Conservation (phyloP, 53 echinoderm and acorn worm genomes). For the Holothuria leucospilota region DNA sequence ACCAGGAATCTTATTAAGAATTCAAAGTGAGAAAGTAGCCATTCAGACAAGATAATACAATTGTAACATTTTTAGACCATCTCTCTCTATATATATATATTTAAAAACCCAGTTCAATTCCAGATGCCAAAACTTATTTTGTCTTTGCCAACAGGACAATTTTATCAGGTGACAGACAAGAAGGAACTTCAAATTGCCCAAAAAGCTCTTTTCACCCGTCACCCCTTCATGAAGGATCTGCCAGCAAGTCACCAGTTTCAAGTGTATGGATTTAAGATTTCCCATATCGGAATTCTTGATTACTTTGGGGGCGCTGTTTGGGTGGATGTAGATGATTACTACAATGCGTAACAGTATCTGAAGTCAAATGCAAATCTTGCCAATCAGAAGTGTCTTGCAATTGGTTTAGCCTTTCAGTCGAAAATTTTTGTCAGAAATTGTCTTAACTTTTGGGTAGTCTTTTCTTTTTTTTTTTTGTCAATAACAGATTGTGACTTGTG, state of each 20-base stretch:
- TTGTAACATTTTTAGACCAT: too few relatives aligned
- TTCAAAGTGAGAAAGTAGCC: too few relatives aligned
- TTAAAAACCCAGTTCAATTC: too few relatives aligned
- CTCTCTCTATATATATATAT: too few relatives aligned
- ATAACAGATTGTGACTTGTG: too few relatives aligned
- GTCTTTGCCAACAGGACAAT: constrained; percentile 46
- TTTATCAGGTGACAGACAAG: constrained; percentile 57
- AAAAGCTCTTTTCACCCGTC: constrained; percentile 75
- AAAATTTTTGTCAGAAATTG: too few relatives aligned
- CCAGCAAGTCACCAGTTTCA: constrained; percentile 57
- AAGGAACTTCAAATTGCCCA: constrained; percentile 59
- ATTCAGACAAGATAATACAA: too few relatives aligned
- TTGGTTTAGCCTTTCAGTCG: too few relatives aligned
- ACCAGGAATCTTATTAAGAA: too few relatives aligned
- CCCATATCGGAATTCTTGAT: constrained; percentile 69
- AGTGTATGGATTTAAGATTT: constrained; percentile 58
- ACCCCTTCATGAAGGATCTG: constrained; percentile 76
- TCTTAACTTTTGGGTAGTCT: too few relatives aligned
- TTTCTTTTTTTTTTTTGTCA: too few relatives aligned
- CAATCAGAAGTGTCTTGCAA: too few relatives aligned
- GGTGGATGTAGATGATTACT: constrained; percentile 69
- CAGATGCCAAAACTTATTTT: background rate
- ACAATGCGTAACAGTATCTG: constrained; percentile 55
- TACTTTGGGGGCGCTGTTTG: constrained; percentile 71
- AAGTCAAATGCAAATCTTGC: background rate